Evolutionary conservation across 1,140 invertebrate species (phyloP), one percentile per base, ranked within the genome.

Genomic region (Lordiphosa mommai): DNA sequence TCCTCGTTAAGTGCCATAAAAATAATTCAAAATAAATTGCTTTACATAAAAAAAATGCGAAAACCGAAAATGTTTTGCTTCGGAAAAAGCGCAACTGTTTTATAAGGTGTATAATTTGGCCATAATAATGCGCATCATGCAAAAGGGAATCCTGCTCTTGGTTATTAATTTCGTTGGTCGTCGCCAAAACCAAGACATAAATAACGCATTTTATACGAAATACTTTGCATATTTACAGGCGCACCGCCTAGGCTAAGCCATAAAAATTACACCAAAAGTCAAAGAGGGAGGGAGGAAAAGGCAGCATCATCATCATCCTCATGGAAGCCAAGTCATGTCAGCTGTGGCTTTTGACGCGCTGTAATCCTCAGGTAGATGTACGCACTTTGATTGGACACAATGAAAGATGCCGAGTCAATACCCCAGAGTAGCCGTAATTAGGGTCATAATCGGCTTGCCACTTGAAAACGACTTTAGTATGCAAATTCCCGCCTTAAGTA

Each of bases 1-100:
- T 43, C 58, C 58, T 59, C 84, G 70, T 74, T 74, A 84, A 87
- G 84, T 80, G 77, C 84, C 77, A 87, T 87, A 87, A 87, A 87
- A 87, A 87, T 87, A 87, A 87, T 85, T 87, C 71, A 87, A 87
- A 87, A 87, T 87, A 87, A 87, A 87, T 87, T 87, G 84, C 84
- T 85, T 70, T 84, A 61, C 84, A 87, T 87, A 87, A 87, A 87
- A 87, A 87, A n/a, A 12, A 40, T 5, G 23, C 23, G 20, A 6
- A n/a, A 34, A 34, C 33, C n/a, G 12, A 34, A n/a, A 40, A 40
- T 3, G 48, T 56, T 56, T 36, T 27, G 34, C 37, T 60, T 30
- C 47, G 48, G 41, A 49, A 55, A 53, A 65, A 51, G n/a, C 48
- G 63, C 57, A 79, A 85, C 66, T 67, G 63, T 74, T 87, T 68